phyloP scores from a whole-genome alignment of 2,113 vertebrate genomes.

The Chaetodon trifascialis region DNA sequence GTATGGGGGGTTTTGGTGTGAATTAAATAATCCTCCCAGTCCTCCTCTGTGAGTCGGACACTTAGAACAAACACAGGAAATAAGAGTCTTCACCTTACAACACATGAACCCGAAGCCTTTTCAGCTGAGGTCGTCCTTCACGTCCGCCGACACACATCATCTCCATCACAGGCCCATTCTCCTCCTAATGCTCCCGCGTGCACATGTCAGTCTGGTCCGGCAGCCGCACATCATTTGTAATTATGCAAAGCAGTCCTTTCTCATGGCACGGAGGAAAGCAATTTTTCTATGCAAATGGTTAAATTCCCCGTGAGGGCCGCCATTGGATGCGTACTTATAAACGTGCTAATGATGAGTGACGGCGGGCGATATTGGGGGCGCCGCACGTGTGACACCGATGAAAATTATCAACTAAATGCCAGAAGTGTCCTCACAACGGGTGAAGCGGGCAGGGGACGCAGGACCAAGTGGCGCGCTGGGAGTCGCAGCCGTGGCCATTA shows the following conservation, averaged over 20 bases:
- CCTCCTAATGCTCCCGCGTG: conserved; percentile 80
- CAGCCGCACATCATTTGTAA: conserved; percentile 88
- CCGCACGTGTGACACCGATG: conserved; percentile 83
- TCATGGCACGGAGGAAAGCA: conserved; percentile 84
- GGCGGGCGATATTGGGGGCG: conserved; percentile 85
- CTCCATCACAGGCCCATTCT: conserved; percentile 44
- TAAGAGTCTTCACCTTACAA: neutral
- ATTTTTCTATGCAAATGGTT: conserved; percentile 91
- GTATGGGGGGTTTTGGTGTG: too few relatives aligned
- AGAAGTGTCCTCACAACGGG: conserved; percentile 84
- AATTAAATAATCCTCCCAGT: too few relatives aligned
- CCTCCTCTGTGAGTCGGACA: neutral
- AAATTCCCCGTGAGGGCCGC: conserved; percentile 85
- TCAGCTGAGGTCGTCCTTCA: neutral
- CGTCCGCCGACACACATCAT: conserved; percentile 32
- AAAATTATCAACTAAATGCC: conserved; percentile 88
- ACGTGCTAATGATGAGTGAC: conserved; percentile 88
- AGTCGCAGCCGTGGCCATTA: conserved; percentile 80
- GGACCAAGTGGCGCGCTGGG: conserved; percentile 74
- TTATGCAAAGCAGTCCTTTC: conserved; percentile 88
- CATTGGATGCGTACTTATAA: conserved; percentile 82
- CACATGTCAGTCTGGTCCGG: conserved; percentile 78
- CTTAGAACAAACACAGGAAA: neutral
- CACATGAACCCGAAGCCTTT: neutral
- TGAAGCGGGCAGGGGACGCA: conserved; percentile 63